Conservation (phyloP, 2,797 vertebrate genomes). For the Neostethus bicornis region DNA sequence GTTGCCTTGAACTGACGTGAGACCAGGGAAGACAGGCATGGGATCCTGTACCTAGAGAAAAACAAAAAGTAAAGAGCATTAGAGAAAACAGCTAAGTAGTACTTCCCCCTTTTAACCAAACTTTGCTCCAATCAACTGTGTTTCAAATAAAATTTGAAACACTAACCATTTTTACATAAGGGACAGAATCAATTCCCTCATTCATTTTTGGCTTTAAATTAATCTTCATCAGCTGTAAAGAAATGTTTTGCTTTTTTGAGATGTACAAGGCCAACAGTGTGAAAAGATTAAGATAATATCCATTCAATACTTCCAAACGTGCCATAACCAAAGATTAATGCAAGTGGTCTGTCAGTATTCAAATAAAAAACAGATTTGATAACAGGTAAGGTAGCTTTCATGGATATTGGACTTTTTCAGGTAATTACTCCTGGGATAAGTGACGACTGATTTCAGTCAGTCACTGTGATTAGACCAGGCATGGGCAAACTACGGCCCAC, state of each 20-base stretch:
- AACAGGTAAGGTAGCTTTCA: background rate
- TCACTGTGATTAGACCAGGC: background rate
- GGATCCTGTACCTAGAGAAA: slow-evolving; percentile 66
- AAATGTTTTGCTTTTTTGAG: no score
- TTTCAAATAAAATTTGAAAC: slow-evolving; percentile 3
- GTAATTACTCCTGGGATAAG: background rate
- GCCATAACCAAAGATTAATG: slow-evolving; percentile 1
- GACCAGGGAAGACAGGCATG: slow-evolving; percentile 50
- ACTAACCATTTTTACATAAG: slow-evolving; percentile 17
- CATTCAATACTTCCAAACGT: slow-evolving; percentile 1
- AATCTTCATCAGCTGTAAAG: no score
- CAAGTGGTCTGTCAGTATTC: background rate
- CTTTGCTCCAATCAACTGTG: slow-evolving; percentile 6
- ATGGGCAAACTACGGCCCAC: background rate
- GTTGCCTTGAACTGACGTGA: slow-evolving; percentile 31
- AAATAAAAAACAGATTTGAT: background rate
- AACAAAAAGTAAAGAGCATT: slow-evolving; percentile 2
- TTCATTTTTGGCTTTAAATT: no score
- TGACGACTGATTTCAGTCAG: background rate
- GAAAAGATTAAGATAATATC: slow-evolving; percentile 13
- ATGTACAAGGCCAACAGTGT: slow-evolving; percentile 5
- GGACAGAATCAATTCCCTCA: slow-evolving; percentile 31
- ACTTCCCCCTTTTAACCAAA: background rate
- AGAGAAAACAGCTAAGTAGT: background rate
- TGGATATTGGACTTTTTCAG: background rate